These are phyloP conservation scores for Chironomus tentans DNA, from an alignment of 2,888 invertebrate species.

Conservation along the genomic window DNA sequence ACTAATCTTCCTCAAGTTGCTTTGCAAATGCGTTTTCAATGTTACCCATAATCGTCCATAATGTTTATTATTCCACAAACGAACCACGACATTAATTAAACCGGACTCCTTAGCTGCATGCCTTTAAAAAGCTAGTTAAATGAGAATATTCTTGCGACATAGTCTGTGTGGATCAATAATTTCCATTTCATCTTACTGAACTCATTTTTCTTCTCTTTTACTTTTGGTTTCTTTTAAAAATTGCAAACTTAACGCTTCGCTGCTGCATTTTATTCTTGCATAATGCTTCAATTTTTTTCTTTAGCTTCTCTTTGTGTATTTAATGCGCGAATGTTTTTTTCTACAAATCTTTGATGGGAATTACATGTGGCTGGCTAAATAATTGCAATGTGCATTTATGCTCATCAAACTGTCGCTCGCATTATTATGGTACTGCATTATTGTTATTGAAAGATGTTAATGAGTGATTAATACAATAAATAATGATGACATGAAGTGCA, in stretches of 20 bases:
- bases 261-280: slow-evolving; percentile 1
- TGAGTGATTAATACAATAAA: slow-evolving; percentile 6
- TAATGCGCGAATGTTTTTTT: background rate
- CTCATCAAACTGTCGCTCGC: slow-evolving; percentile 13
- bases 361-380: background rate
- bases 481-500: too few species aligned
- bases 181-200: background rate
- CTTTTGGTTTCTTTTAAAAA: background rate
- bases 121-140: too few species aligned
- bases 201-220: background rate
- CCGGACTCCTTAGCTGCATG: too few species aligned
- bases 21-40: too few species aligned
- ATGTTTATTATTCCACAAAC: too few species aligned
- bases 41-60: too few species aligned
- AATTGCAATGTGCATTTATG: slow-evolving; percentile 6
- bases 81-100: too few species aligned
- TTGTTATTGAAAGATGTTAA: background rate
- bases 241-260: slow-evolving; percentile 2
- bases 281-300: background rate
- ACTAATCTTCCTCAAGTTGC: too few species aligned
- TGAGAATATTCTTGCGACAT: too few species aligned
- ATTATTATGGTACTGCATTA: background rate
- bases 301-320: background rate
- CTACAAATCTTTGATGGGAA: background rate
- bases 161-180: background rate